A percentile compares a stretch with the other conserved stretches of the same genome.
Conservation (phyloP, 2,888 invertebrate species). For the Gasteruption jaculator region DNA sequence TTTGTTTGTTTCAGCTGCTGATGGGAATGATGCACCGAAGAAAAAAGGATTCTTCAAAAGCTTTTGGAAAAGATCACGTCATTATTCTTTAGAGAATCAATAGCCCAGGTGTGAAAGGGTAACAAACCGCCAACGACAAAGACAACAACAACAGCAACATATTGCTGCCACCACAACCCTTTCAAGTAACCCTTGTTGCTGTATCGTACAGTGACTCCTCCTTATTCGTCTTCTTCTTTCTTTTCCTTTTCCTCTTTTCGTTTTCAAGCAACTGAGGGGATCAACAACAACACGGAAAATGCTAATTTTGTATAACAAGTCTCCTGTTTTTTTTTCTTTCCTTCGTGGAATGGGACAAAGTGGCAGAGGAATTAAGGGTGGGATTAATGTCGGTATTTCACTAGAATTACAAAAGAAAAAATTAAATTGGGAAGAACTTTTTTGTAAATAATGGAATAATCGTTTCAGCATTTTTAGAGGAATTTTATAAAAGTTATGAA, state of each 20-base stretch:
- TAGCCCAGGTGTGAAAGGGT: conserved; percentile 55
- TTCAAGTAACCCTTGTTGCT: conserved; percentile 46
- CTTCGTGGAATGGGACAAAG: too few relatives aligned
- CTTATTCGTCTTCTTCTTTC: neutral
- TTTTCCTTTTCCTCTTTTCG: neutral
- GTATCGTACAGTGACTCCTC: conserved; percentile 39
- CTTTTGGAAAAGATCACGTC: conserved; percentile 84
- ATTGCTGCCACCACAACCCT: conserved; percentile 35
- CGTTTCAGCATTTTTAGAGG: too few relatives aligned
- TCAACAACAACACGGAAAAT: too few relatives aligned
- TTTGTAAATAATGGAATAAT: too few relatives aligned
- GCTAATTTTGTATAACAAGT: too few relatives aligned
- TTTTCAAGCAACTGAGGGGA: too few relatives aligned
- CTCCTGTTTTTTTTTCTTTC: too few relatives aligned
- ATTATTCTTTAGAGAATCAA: conserved; percentile 83
- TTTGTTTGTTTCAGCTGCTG: conserved; percentile 59
- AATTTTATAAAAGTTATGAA: too few relatives aligned
- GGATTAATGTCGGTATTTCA: too few relatives aligned
- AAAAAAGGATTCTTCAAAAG: conserved; percentile 86
- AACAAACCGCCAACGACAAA: conserved; percentile 39
- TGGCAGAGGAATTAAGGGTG: too few relatives aligned
- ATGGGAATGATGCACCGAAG: conserved; percentile 66
- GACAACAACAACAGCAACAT: conserved; percentile 33
- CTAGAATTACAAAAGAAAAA: too few relatives aligned
- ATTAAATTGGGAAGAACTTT: too few relatives aligned